Evolutionary conservation across 2,797 vertebrate genomes (phyloP), one percentile per base, ranked within the genome.

Genomic region (Spea hammondii): DNA sequence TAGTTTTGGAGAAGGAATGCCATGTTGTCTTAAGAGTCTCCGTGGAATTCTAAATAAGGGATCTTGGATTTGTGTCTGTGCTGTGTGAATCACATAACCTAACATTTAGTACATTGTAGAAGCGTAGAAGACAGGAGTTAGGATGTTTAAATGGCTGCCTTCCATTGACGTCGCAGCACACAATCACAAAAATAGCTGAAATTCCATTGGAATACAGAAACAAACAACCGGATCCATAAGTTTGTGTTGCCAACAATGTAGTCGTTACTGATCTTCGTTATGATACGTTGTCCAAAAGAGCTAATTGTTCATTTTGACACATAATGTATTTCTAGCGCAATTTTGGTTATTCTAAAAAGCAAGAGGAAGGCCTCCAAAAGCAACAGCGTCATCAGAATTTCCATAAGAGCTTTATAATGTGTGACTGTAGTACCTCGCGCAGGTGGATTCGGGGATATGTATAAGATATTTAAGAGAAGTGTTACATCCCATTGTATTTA

Each of bases 181-280:
- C 32, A 8, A 47, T 47, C 50, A 45, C 5, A 62, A 76, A 62
- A 70, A 65, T 51, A 77, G 45, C 64, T 60, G 65, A 69, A 49
- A 79, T 79, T 53, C 57, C 47, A 32, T 69, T 46, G 68, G 48
- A 76, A 59, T 72, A 74, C 55, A 5, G 10, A 67, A 60, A 12
- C 14, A 45, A 60, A 49, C 47, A 44, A 6, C n/a, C 5, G 69
- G 55, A 65, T 53, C 49, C 17, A 3, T 49, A 59, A 45, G 32
- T 72, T 66, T 49, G 12, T 45, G 59, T 60, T 66, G 60, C 60
- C 9, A 59, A 32, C 45, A 54, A 44, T 54, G 7, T 51, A 53
- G 14, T 45, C 5, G 11, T 59, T 76, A 51, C 4, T 8, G 6
- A 8, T 17, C 47, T 49, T 74, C 12, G 8, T 48, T 48, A 53